phyloP scores from a whole-genome alignment of 2,888 invertebrate genomes.

The Hypsopygia costalis region DNA sequence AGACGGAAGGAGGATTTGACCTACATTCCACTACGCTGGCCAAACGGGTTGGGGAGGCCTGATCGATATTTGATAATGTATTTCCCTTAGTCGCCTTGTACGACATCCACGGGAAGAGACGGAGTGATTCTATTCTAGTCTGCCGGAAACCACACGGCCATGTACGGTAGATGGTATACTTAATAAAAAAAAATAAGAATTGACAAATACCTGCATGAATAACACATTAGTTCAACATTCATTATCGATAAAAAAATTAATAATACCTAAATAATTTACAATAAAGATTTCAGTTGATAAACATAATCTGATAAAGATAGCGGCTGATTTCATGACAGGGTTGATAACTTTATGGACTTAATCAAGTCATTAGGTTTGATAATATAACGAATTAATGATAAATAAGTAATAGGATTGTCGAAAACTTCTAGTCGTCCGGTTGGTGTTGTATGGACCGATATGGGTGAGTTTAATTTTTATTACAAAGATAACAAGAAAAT shows the following conservation, averaged over 20 bases:
- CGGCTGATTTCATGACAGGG: conserved; percentile 28
- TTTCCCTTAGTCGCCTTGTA: no score
- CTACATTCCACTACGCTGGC: no score
- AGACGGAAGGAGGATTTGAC: no score
- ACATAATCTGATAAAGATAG: conserved; percentile 16
- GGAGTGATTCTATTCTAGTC: no score
- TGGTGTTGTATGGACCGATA: conserved; percentile 40
- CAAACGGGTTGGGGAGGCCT: no score
- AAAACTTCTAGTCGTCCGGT: conserved; percentile 40
- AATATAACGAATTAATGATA: conserved; percentile 45
- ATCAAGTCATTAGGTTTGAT: conserved; percentile 27
- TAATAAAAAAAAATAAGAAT: no score
- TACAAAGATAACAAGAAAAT: conserved; percentile 1
- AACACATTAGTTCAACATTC: no score
- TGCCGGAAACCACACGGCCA: no score
- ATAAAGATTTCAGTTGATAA: background rate
- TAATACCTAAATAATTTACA: conserved; percentile 10
- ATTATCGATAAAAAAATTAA: background rate
- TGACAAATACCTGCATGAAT: no score
- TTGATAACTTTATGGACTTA: conserved; percentile 29
- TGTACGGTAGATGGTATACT: no score
- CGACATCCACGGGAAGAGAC: no score
- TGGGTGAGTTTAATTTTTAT: conserved; percentile 46
- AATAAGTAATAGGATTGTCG: conserved; percentile 42
- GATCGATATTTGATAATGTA: no score